Evolutionary conservation across 1,140 invertebrate species (phyloP).

Genomic region (Chironomus tepperi): DNA sequence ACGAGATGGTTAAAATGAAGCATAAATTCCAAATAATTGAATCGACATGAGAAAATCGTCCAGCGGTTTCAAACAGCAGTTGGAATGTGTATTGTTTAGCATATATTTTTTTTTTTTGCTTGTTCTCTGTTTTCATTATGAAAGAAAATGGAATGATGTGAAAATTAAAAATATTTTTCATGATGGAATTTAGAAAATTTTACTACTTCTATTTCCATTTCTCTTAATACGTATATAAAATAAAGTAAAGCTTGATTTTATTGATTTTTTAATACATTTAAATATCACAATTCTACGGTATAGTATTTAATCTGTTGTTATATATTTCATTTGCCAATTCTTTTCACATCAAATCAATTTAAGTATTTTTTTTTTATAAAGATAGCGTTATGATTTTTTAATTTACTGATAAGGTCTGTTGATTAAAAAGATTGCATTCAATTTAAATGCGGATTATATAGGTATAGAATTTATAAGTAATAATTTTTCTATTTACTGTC

Average conservation of each 20-base stretch:
- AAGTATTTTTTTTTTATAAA: too few relatives aligned
- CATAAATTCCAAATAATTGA: constrained; percentile 14
- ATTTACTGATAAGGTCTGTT: too few relatives aligned
- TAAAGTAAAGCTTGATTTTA: too few relatives aligned
- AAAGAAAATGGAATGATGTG: not conserved
- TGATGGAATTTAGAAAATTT: constrained; percentile 1
- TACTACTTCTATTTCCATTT: not conserved
- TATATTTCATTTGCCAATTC: too few relatives aligned
- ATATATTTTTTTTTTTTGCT: not conserved
- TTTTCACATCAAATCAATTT: too few relatives aligned
- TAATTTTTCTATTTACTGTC: constrained; percentile 26
- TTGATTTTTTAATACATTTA: not conserved
- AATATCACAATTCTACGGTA: too few relatives aligned
- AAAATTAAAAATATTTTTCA: constrained; percentile 10
- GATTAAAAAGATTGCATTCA: too few relatives aligned
- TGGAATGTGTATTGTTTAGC: constrained; percentile 3
- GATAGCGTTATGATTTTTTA: too few relatives aligned
- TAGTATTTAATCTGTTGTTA: too few relatives aligned
- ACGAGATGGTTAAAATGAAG: not conserved
- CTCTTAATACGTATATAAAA: too few relatives aligned
- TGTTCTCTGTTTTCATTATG: not conserved
- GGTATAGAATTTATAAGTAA: not conserved
- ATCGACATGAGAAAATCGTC: not conserved
- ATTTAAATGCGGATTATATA: too few relatives aligned
- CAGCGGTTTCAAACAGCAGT: not conserved